These are phyloP conservation scores for Euwallacea fornicatus DNA, from an alignment of 1,140 invertebrate genomes.

Conservation along the genomic window DNA sequence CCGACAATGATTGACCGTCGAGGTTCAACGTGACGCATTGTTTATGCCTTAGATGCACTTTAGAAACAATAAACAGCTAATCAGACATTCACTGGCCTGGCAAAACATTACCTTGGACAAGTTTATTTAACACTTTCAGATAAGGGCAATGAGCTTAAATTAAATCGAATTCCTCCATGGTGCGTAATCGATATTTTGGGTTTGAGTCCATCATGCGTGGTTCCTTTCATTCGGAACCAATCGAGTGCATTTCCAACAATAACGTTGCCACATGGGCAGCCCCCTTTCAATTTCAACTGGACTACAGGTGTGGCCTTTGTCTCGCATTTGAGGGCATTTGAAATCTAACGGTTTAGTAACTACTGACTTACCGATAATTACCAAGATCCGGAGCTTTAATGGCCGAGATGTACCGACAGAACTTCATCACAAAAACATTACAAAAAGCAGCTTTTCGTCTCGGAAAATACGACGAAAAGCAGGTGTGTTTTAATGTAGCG, in stretches of 20 bases:
- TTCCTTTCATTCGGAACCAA: too few relatives aligned
- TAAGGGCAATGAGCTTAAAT: background rate
- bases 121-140: background rate
- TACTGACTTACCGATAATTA: too few relatives aligned
- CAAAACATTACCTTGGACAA: slow-evolving; percentile 7
- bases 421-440: too few relatives aligned
- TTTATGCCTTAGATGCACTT: slow-evolving; percentile 1
- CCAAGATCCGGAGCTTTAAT: too few relatives aligned
- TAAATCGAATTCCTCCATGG: too few relatives aligned
- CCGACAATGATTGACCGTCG: background rate
- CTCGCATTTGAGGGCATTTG: too few relatives aligned
- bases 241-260: background rate
- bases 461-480: slow-evolving; percentile 7
- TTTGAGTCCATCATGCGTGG: too few relatives aligned
- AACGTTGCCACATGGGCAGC: background rate
- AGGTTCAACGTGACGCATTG: background rate
- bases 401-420: too few relatives aligned
- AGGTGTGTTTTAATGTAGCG: slow-evolving; percentile 39
- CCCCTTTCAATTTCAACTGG: background rate
- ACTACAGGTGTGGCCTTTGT: background rate
- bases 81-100: background rate
- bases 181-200: too few relatives aligned
- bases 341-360: too few relatives aligned
- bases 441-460: background rate
- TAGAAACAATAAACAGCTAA: background rate